Evolutionary conservation across 2,888 invertebrate species (phyloP), one percentile per base, ranked within the genome.

Genomic region (Petrolisthes cinctipes): DNA sequence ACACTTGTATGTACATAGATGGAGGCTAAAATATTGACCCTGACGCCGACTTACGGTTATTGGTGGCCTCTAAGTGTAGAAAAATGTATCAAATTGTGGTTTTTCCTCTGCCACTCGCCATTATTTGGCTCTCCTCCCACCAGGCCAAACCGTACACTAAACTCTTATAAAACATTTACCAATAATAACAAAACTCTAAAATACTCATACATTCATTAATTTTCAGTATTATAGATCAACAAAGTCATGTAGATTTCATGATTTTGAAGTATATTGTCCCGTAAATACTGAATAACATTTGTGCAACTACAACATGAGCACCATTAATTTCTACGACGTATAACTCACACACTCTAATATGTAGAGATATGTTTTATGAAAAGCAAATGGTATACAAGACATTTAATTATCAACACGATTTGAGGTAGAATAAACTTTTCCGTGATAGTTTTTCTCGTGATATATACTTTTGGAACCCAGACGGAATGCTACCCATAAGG

Each of bases 401-500:
- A 37, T 37, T 37, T 37, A 37, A 37, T 37, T 37, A 37, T 37
- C 37, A 37, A 37, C 37, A 37, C 37, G 37, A 37, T 37, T 1
- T 37, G 37, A 37, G 0, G 37, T 1, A 73, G 73, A 73, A 14
- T 14, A 73, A 7, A 14, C n/a, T 73, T 17, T n/a, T 23, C 2
- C 4, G n/a, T 73, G 23, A 73, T 37, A 37, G 11, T 54, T 17
- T 79, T n/a, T 17, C n/a, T 54, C 79, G 4, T 54, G n/a, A 11
- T 17, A n/a, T 17, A 79, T 6, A 79, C 56, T 79, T n/a, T 54
- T 79, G 79, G 79, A 79, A 79, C 79, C 79, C 20, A 56, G 79
- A n/a, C 53, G 79, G 79, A 79, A 79, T 79, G 79, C 79, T 79
- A 79, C 79, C 79, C 79, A 79, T 54, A 79, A 79, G 79, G 54